Conservation (phyloP, 2,888 invertebrate species). For the Meteorus colon region DNA sequence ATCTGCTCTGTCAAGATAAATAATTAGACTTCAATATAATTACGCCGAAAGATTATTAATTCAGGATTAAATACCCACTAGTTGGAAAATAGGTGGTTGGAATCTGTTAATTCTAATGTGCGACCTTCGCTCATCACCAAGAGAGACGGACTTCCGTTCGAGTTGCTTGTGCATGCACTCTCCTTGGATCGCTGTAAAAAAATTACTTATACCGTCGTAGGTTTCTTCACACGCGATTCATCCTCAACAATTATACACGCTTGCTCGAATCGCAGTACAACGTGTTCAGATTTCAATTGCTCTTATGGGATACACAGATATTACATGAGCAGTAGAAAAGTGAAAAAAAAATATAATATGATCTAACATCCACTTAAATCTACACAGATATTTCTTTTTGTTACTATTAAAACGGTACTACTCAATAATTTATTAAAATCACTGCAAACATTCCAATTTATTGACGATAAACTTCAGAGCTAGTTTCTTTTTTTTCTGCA, state of each 20-base stretch:
- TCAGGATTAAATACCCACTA: neutral
- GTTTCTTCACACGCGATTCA: slow-evolving; percentile 37
- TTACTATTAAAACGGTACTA: neutral
- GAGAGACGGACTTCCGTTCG: slow-evolving; percentile 52
- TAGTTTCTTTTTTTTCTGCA: neutral
- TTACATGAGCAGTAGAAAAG: neutral
- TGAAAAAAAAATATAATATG: neutral
- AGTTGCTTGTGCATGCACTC: slow-evolving; percentile 21
- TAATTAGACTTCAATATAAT: neutral
- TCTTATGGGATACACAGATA: neutral
- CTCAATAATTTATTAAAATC: neutral
- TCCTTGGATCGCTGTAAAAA: slow-evolving; percentile 22
- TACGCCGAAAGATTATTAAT: neutral
- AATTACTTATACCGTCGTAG: slow-evolving; percentile 5
- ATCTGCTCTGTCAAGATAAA: neutral
- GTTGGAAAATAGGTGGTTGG: neutral
- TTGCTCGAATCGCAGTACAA: slow-evolving; percentile 14
- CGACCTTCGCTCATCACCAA: slow-evolving; percentile 49
- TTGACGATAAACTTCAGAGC: neutral
- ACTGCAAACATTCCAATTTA: neutral
- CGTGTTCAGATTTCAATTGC: slow-evolving; percentile 20
- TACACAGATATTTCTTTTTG: neutral
- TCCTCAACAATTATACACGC: slow-evolving; percentile 29
- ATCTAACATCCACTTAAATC: neutral
- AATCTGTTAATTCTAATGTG: slow-evolving; percentile 21